These are phyloP conservation scores for Malurus splendens DNA, from an alignment of 2,797 vertebrate species.

Conservation along the genomic window DNA sequence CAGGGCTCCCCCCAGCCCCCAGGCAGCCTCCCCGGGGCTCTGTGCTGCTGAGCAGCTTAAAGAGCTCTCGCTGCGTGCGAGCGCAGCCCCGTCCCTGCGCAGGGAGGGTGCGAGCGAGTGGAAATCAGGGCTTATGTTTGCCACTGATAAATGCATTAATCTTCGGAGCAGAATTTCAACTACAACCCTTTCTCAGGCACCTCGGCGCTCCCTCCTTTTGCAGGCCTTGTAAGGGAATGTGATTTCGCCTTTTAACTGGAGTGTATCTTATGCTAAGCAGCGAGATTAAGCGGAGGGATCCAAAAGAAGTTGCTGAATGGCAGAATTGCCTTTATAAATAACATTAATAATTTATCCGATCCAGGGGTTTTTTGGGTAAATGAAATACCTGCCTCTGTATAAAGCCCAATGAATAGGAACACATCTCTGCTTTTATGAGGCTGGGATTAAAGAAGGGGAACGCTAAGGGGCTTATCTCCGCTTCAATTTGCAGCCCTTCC, in stretches of 20 bases:
- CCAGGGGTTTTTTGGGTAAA: constrained; percentile 35
- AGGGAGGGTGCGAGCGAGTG: neutral
- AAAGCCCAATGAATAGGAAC: constrained; percentile 62
- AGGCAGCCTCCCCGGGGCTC: neutral
- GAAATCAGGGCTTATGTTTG: constrained; percentile 55
- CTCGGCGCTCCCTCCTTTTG: constrained; percentile 27
- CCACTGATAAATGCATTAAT: constrained; percentile 63
- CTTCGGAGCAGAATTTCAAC: constrained; percentile 52
- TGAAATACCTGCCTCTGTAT: constrained; percentile 61
- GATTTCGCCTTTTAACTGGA: constrained; percentile 61
- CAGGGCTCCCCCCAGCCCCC: neutral
- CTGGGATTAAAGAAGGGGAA: constrained; percentile 60
- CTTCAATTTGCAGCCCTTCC: constrained; percentile 64
- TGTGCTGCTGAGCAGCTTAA: neutral
- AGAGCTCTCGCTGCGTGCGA: neutral
- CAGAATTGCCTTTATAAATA: constrained; percentile 67
- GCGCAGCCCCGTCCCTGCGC: neutral
- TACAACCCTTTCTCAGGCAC: constrained; percentile 41
- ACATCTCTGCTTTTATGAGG: constrained; percentile 52
- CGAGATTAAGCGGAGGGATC: constrained; percentile 49
- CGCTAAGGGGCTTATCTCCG: constrained; percentile 62
- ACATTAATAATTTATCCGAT: constrained; percentile 68
- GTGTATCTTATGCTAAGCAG: constrained; percentile 67
- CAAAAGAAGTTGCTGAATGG: constrained; percentile 65
- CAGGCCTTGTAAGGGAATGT: constrained; percentile 59